Evolutionary conservation across 1,140 invertebrate genomes (phyloP), one percentile per base, ranked within the genome.

Genomic region (Trachymyrmex septentrionalis): DNA sequence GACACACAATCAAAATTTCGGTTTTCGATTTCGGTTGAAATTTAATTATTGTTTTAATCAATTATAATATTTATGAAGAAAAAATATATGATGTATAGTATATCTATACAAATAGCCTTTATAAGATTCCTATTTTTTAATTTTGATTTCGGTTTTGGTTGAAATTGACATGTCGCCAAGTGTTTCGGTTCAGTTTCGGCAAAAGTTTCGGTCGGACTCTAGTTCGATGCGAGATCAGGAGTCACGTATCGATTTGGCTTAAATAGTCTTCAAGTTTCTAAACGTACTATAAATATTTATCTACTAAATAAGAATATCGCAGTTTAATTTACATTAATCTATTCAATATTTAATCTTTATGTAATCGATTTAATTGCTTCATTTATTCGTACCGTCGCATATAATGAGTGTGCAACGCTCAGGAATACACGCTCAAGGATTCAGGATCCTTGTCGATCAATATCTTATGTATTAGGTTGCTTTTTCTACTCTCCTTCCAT

Each of bases 191-290:
- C 30, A 6, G 0, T 34, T 34, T 34, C 4, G 30, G 30, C 30
- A 34, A 34, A 34, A 34, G 5, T 34, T 34, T 34, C 30, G 30
- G 0, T 34, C 30, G 30, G 6, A 34, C 30, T 34, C 30, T 34
- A 67, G 71, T 90, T 90, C 78, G 85, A 86, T 90, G 75, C 76
- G 86, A 86, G 86, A 87, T 86, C 86, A 86, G 88, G 93, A 93
- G 93, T 90, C 88, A 93, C 92, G 92, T 92, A 93, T 93, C 93
- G 90, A 92, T 92, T 86, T 87, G 66, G 72, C 86, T 63, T 76
- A 44, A 44, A 44, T 44, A 24, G 9, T 69, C 44, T 80, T 19
- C n/a, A 59, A 53, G 12, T 86, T 77, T 75, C 66, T 71, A 71
- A 34, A 71, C n/a, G 19, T 71, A 57, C 27, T 72, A n/a, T n/a